A percentile compares a stretch with the other conserved stretches of the same genome.
Conservation (phyloP, 1,140 invertebrate species). For the Apis cerana region DNA sequence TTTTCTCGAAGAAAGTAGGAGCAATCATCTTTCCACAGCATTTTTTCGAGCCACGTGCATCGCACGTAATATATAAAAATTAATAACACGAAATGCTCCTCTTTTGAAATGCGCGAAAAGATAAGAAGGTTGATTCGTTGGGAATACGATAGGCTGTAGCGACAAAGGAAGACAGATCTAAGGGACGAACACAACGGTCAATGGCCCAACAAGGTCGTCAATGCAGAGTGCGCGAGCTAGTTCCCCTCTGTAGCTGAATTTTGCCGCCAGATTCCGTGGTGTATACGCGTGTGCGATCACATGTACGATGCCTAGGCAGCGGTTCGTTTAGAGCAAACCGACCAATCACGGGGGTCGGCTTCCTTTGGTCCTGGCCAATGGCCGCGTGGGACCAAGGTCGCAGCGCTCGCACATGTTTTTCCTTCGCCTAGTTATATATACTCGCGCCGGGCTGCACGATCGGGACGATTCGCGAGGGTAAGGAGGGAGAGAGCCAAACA, state of each 20-base stretch:
- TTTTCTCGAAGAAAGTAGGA: too few species aligned
- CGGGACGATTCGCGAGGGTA: conserved; percentile 1
- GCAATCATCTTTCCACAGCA: too few species aligned
- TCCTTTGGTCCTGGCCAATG: conserved; percentile 75
- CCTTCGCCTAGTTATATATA: background rate
- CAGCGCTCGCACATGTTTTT: conserved; percentile 59
- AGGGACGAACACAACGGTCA: conserved; percentile 69
- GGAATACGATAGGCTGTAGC: conserved; percentile 44
- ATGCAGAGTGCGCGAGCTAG: conserved; percentile 59
- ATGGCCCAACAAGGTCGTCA: conserved; percentile 76
- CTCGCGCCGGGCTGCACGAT: conserved; percentile 44
- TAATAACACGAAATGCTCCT: background rate
- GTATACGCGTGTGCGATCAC: background rate
- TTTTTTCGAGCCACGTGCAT: background rate
- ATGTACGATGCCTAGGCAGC: background rate
- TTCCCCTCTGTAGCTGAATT: conserved; percentile 15
- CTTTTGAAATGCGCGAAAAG: conserved; percentile 30
- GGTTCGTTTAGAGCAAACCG: conserved; percentile 23
- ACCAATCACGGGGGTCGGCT: conserved; percentile 68
- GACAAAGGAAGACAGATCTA: conserved; percentile 56
- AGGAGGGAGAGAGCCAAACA: background rate
- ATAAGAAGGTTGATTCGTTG: conserved; percentile 53
- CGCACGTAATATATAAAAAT: background rate
- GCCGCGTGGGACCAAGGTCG: conserved; percentile 78
- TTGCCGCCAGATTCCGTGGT: conserved; percentile 28